Base-by-base conservation (phyloP, 1,140 invertebrate genomes). In the Ceratosolen solmsi region DNA sequence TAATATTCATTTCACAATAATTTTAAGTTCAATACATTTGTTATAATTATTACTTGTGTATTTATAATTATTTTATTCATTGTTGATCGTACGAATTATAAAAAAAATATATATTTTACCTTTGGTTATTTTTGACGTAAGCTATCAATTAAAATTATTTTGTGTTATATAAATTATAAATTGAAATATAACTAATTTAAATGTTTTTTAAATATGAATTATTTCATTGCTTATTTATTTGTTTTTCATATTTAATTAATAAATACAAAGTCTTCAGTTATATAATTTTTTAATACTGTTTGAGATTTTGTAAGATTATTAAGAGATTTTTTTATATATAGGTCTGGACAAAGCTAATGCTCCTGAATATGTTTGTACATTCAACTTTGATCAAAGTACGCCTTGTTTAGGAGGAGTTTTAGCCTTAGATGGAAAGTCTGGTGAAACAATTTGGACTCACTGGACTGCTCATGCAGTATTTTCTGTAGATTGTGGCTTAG, bases 401-500 rank as follows among this genome's bases (percentile, higher is more conserved):
- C 94, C 94, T 2, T 97, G 96, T 89, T 92, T 94, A 80, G 96
- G 96, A 11, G 96, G 96, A 25, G 91, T 97, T 27, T 88, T 97
- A 77, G 96, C 96, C 7, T 85, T 97, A 15, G 94, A 97, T 89
- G 96, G 96, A 1, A 89, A 86, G 65, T 94, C 93, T 74, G 96
- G 96, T 1, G 90, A 93, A 63, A 93, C 94, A n/a, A 76, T 97
- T 22, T 97, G 96, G 96, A 93, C 93, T 17, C 93, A 94, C 81
- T 96, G 95, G 94, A 93, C 94, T 13, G 89, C 92, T 79, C 95
- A 96, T 87, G 95, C 96, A 84, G 92, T 97, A 41, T 96, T 95
- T 88, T 94, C 94, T 2, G 86, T 97, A 15, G 95, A 96, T 86
- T 97, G 96, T 90, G 93, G 93, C 54, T 90, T 92, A 20, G 96